Evolutionary conservation across 2,113 vertebrate species (phyloP).

Genomic region (Bambusicola thoracicus): DNA sequence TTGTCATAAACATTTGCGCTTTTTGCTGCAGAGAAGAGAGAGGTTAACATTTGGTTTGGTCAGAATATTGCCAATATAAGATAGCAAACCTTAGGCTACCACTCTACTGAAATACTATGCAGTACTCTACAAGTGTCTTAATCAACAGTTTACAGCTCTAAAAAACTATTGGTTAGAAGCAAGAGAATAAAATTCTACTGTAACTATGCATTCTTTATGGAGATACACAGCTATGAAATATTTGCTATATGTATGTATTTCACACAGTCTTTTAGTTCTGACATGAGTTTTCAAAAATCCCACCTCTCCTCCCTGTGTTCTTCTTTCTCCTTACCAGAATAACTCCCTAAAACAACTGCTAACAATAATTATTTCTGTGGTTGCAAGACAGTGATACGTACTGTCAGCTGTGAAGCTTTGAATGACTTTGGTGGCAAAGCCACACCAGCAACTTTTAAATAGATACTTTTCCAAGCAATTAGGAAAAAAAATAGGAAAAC

Average conservation of each 20-base stretch:
- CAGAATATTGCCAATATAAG: neutral
- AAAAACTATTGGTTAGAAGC: neutral
- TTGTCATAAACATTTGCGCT: conserved; percentile 79
- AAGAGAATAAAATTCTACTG: neutral
- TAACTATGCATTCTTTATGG: neutral
- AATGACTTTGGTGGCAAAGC: neutral
- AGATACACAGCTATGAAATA: neutral
- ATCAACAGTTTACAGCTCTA: neutral
- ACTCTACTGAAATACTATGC: neutral
- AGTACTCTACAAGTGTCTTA: neutral
- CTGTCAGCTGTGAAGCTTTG: neutral
- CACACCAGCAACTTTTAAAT: neutral
- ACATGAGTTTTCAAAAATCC: neutral
- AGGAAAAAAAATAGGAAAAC: neutral
- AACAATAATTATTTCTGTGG: neutral
- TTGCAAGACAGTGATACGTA: neutral
- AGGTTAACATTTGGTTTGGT: neutral
- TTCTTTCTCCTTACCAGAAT: neutral
- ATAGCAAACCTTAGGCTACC: neutral
- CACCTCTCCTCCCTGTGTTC: neutral
- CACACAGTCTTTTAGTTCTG: neutral
- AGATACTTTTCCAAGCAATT: neutral
- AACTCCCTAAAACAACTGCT: neutral
- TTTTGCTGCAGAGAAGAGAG: conserved; percentile 79
- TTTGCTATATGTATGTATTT: neutral